A percentile compares a stretch with the other conserved stretches of the same genome.
Conservation (phyloP, 64 coral and sea anemone genomes). For the Orbicella faveolata region DNA sequence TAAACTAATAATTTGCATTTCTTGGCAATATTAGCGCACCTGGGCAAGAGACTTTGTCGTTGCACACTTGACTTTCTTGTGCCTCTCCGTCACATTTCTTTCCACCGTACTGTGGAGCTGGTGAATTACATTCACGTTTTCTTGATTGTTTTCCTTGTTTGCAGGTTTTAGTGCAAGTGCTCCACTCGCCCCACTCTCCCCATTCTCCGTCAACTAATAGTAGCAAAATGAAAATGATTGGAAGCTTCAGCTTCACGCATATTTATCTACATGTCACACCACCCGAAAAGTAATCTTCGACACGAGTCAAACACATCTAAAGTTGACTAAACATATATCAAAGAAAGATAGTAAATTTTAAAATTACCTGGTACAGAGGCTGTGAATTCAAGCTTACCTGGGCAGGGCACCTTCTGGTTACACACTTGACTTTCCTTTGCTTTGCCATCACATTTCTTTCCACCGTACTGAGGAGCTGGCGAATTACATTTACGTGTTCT, state of each 20-base stretch:
- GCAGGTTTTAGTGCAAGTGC: constrained; percentile 17
- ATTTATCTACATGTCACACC: no score
- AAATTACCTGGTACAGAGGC: no score
- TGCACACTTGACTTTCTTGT: constrained; percentile 14
- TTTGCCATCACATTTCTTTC: background rate
- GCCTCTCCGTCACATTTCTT: constrained; percentile 33
- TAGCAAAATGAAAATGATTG: background rate
- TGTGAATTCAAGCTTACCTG: background rate
- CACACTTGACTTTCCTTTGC: background rate
- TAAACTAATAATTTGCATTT: no score
- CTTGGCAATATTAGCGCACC: background rate
- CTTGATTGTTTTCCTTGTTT: constrained; percentile 26
- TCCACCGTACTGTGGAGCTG: constrained; percentile 57
- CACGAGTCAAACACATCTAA: no score
- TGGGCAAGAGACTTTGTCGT: constrained; percentile 18
- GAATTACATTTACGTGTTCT: background rate
- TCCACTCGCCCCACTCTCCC: constrained; percentile 40
- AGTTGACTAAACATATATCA: no score
- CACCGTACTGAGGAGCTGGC: constrained; percentile 1
- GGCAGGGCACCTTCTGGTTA: background rate
- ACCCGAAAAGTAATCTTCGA: no score
- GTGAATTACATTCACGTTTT: constrained; percentile 43
- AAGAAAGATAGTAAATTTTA: no score
- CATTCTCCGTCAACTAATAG: constrained; percentile 20
- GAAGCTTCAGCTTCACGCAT: no score